Conservation (phyloP, 1,140 invertebrate genomes). For the Drosophila lacertosa region DNA sequence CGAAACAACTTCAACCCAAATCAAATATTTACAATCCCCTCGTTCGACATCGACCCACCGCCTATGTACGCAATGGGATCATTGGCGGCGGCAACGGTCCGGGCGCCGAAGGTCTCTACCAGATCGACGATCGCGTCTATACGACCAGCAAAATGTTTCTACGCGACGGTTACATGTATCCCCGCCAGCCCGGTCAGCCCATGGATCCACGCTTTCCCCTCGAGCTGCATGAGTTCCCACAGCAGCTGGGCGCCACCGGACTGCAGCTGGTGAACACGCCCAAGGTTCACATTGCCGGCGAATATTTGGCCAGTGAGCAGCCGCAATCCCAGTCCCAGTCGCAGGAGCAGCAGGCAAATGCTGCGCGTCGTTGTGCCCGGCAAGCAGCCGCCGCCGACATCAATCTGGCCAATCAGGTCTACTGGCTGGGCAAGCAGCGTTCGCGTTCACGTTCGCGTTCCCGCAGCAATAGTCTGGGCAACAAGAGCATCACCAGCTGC, state of each 20-base stretch:
- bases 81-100: constrained; percentile 73
- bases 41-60: constrained; percentile 73
- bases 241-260: constrained; percentile 74
- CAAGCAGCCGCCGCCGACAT: constrained; percentile 76
- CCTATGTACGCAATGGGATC: constrained; percentile 76
- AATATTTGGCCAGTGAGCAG: constrained; percentile 63
- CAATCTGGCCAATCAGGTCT: constrained; percentile 79
- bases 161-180: constrained; percentile 81
- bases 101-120: constrained; percentile 74
- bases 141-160: constrained; percentile 82
- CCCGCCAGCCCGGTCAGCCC: constrained; percentile 75
- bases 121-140: constrained; percentile 78
- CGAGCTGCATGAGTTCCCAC: constrained; percentile 77
- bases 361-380: constrained; percentile 48
- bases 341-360: constrained; percentile 35
- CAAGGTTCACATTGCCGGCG: constrained; percentile 79
- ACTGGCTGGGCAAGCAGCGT: constrained; percentile 75
- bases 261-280: constrained; percentile 74
- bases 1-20: constrained; percentile 62
- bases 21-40: constrained; percentile 68
- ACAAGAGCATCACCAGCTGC: constrained; percentile 63
- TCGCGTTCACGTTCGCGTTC: constrained; percentile 62
- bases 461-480: constrained; percentile 78
- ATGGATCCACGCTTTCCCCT: constrained; percentile 81
- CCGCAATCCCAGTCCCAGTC: constrained; percentile 11